phyloP scores from a whole-genome alignment of 2,888 invertebrate genomes.

The Lithophane semibrunnea region DNA sequence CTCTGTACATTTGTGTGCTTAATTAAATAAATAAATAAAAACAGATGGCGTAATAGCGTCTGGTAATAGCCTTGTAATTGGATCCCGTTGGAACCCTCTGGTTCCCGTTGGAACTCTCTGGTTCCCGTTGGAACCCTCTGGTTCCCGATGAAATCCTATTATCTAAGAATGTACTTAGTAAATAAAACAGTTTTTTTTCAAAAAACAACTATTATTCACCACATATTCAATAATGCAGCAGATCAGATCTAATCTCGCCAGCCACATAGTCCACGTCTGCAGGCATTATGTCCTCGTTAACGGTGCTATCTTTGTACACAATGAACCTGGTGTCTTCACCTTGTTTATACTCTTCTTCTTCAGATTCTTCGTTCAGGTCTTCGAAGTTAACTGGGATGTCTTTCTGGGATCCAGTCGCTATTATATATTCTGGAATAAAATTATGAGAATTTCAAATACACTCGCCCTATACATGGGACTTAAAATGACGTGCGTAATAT shows the following conservation, averaged over 20 bases:
- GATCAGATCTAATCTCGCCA: conserved; percentile 46
- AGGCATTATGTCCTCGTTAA: conserved; percentile 47
- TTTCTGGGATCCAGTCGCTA: background rate
- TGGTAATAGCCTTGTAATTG: background rate
- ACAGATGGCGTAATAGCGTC: background rate
- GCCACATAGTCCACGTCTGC: conserved; percentile 51
- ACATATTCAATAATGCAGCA: conserved; percentile 31
- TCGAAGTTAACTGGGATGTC: background rate
- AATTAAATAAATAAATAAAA: background rate
- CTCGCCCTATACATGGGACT: too few species aligned
- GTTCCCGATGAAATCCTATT: background rate
- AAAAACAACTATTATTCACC: background rate
- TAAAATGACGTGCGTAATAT: too few species aligned
- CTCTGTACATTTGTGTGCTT: too few species aligned
- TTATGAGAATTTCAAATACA: too few species aligned
- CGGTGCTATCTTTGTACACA: conserved; percentile 50
- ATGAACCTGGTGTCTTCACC: conserved; percentile 30
- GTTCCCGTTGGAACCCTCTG: too few species aligned
- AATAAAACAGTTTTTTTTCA: background rate
- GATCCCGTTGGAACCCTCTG: background rate
- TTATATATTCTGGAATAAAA: conserved; percentile 2
- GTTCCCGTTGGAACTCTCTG: background rate
- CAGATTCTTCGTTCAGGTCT: background rate
- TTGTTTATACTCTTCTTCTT: conserved; percentile 51
- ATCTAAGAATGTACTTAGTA: background rate